Base-by-base conservation (phyloP, 2,113 vertebrate species). In the Hyaena hyaena region DNA sequence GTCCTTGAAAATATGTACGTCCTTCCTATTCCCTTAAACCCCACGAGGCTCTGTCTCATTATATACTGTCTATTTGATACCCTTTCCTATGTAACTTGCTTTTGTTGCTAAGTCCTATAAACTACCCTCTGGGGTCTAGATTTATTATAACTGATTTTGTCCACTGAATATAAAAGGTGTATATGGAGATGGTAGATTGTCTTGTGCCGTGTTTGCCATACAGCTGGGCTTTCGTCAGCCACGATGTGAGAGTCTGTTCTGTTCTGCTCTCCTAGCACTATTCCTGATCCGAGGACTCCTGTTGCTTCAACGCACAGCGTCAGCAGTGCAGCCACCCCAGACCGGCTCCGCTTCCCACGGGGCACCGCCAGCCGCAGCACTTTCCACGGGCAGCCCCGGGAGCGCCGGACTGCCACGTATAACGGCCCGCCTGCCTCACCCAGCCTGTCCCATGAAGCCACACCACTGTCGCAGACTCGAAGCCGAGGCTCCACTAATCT, bases 271-370 rank as follows among this genome's bases (percentile, higher is more conserved):
- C 16, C 7, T 91, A 99, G 99, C 92, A 91, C 99, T 48, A 97
- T 99, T 90, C 99, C 99, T 58, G 99, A 99, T 93, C 99, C 99
- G 96, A 99, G 99, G 98, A 99, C 99, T 97, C 99, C 99, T 1
- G 99, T 99, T 93, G 99, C 99, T 63, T 99, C 99, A 61, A 99
- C 99, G 76, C 99, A 99, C 99, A 99, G 99, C 98, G 99, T 99
- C 96, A 99, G 99, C 98, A 99, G 99, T 61, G 98, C 99, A 63
- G 98, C 99, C 97, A 99, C 99, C 4, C 99, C 99, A 1, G 99
- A 99, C 93, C 99, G 99, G 28, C 99, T 99, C 45, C 99, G 99
- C 95, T 99, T 99, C 98, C 99, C 99, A 2, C 98, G 99, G 71
- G 99, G 99, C 97, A 99, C 99, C 0, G 99, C 99, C 96, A 99